These are phyloP conservation scores for Erannis defoliaria DNA, from an alignment of 2,888 invertebrate species.

Conservation along the genomic window DNA sequence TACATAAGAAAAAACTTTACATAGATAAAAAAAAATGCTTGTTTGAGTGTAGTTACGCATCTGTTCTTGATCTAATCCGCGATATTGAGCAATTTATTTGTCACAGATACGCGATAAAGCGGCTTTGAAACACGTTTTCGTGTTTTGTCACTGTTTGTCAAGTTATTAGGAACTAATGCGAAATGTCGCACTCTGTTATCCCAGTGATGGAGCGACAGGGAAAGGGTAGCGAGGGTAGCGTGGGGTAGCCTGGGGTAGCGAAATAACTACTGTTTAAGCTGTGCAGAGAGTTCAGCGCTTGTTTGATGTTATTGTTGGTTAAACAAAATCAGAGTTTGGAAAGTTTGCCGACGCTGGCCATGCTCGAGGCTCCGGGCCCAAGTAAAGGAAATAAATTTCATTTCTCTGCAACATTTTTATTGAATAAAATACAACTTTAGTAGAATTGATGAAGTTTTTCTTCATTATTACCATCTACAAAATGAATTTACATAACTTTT, in stretches of 20 bases:
- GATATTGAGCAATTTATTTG: slow-evolving; percentile 29
- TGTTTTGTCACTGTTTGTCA: slow-evolving; percentile 23
- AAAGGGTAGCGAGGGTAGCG: too few relatives aligned
- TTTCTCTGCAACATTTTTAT: not conserved
- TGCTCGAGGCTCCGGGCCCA: too few relatives aligned
- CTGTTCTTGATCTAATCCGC: not conserved
- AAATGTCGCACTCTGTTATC: slow-evolving; percentile 14
- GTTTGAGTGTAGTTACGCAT: not conserved
- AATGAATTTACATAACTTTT: too few relatives aligned
- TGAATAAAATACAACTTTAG: not conserved
- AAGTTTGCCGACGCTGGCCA: not conserved
- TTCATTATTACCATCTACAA: not conserved
- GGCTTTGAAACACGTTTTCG: slow-evolving; percentile 24
- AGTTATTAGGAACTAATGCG: slow-evolving; percentile 30
- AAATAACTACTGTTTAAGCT: not conserved
- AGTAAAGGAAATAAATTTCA: too few relatives aligned
- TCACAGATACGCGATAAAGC: slow-evolving; percentile 24
- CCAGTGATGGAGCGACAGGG: slow-evolving; percentile 11
- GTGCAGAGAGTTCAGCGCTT: slow-evolving; percentile 3
- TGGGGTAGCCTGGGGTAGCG: not conserved
- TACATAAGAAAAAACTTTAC: too few relatives aligned
- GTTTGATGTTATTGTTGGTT: slow-evolving; percentile 3
- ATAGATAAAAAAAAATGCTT: too few relatives aligned
- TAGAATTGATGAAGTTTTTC: not conserved
- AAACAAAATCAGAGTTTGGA: slow-evolving; percentile 2